Evolutionary conservation across 2,113 vertebrate genomes (phyloP).

Genomic region (Sylvietta virens): DNA sequence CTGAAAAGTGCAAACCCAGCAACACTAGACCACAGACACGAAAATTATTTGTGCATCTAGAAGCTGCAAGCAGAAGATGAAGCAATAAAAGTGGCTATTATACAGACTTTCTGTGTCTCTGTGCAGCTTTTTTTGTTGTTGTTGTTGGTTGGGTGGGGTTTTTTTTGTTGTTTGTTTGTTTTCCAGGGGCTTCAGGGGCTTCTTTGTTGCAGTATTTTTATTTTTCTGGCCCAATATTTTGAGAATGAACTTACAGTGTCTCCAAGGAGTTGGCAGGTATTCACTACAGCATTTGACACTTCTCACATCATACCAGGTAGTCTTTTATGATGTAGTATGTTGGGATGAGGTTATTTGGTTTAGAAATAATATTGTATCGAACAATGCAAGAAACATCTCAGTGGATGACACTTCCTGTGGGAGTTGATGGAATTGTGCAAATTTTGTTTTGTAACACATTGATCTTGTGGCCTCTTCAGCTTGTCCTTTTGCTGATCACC

Average conservation of each 20-base stretch:
- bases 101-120: neutral
- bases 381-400: neutral
- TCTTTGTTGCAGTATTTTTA: neutral
- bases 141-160: neutral
- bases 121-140: neutral
- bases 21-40: neutral
- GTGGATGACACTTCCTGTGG: neutral
- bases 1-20: neutral
- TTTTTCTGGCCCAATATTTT: neutral
- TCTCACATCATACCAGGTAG: neutral
- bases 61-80: neutral
- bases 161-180: neutral
- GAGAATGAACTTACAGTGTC: neutral
- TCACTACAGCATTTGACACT: neutral
- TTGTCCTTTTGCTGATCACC: neutral
- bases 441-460: neutral
- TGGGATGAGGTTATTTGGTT: neutral
- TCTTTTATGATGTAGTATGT: fast-evolving
- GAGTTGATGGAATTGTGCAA: neutral
- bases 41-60: neutral
- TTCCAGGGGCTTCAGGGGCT: too few species aligned
- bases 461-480: neutral
- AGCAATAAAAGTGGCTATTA: neutral
- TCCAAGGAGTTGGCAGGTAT: neutral
- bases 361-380: neutral